Conservation (phyloP, 2,888 invertebrate species). For the Pterobdella sp. region DNA sequence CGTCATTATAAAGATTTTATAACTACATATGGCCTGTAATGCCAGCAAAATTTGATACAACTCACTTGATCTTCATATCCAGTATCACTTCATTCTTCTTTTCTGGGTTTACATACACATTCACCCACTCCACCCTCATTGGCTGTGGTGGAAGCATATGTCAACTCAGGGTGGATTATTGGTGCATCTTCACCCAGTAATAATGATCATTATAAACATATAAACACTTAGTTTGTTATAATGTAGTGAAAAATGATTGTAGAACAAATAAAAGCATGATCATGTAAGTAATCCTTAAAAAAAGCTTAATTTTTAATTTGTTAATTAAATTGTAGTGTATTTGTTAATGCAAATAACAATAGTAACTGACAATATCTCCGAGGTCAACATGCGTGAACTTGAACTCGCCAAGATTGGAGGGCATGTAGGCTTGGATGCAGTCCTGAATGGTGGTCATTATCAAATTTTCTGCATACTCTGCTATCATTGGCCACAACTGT, state of each 20-base stretch:
- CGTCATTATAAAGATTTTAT: no score
- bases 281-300: no score
- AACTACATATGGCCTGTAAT: no score
- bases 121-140: constrained; percentile 83
- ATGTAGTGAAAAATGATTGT: no score
- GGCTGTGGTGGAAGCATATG: constrained; percentile 63
- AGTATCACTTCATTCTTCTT: constrained; percentile 75
- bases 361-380: constrained; percentile 71
- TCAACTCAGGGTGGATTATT: no score
- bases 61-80: constrained; percentile 85
- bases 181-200: no score
- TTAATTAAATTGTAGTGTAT: no score
- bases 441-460: constrained; percentile 81
- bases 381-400: constrained; percentile 87
- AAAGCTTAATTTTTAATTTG: no score
- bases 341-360: not conserved
- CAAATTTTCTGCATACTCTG: constrained; percentile 74
- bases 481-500: constrained; percentile 94
- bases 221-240: no score
- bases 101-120: constrained; percentile 89
- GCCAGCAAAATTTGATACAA: no score
- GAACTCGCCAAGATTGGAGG: constrained; percentile 75
- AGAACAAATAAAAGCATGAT: no score
- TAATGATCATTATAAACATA: no score
- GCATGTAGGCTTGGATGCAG: constrained; percentile 62